These are phyloP conservation scores for Drosophila sordidapex DNA, from an alignment of 2,888 invertebrate genomes.

Conservation along the genomic window DNA sequence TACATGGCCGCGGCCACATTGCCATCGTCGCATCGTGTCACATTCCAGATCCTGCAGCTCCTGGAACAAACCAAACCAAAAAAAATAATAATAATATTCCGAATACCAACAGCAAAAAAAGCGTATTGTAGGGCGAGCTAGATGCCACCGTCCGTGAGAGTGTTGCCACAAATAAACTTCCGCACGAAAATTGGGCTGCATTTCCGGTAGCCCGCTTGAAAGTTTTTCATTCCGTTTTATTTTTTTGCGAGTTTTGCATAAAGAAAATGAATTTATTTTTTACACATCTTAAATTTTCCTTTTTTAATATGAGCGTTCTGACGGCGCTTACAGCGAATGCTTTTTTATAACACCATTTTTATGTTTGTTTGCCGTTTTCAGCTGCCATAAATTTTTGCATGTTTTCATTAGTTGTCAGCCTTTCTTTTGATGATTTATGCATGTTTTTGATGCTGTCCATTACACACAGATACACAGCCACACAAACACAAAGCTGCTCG, in stretches of 20 bases:
- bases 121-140: constrained; percentile 13
- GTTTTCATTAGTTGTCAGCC: constrained; percentile 79
- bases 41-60: constrained; percentile 58
- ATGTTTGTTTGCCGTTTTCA: constrained; percentile 49
- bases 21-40: constrained; percentile 67
- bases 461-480: constrained; percentile 10
- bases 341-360: constrained; percentile 11
- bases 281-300: constrained; percentile 37
- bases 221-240: constrained; percentile 40
- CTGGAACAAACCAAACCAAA: constrained; percentile 27
- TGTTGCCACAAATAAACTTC: constrained; percentile 78
- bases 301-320: constrained; percentile 72
- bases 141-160: constrained; percentile 53
- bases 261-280: constrained; percentile 75
- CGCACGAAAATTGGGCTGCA: constrained; percentile 76
- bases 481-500: neutral
- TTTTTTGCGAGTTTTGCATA: constrained; percentile 58
- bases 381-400: constrained; percentile 74
- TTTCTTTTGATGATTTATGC: constrained; percentile 79
- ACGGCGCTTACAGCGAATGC: constrained; percentile 35
- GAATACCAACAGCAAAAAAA: neutral
- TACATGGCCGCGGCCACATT: constrained; percentile 77
- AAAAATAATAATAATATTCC: neutral
- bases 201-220: constrained; percentile 48
- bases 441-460: constrained; percentile 68